Percentiles rank a stretch among this genome's conserved stretches.
Evolutionary conservation across 2,888 invertebrate species (phyloP).

Genomic region (Spialia ferax): DNA sequence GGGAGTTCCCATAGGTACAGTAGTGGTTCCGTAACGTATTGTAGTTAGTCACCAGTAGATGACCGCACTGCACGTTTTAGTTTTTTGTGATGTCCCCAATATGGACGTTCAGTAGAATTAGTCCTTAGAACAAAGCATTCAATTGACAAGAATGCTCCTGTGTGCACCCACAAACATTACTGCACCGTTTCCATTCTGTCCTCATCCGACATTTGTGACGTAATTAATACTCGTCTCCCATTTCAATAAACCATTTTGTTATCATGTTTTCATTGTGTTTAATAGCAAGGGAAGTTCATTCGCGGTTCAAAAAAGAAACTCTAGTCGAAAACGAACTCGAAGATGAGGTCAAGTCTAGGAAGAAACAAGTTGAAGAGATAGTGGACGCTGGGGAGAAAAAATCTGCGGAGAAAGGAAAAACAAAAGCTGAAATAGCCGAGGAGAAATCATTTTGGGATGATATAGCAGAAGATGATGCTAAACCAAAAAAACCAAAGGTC

Average conservation of each 20-base stretch:
- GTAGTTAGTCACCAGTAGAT: slow-evolving; percentile 44
- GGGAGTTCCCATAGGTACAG: slow-evolving; percentile 51
- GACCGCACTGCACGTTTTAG: slow-evolving; percentile 67
- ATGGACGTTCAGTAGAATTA: slow-evolving; percentile 63
- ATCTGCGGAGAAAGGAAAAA: slow-evolving; percentile 61
- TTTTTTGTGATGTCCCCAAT: slow-evolving; percentile 68
- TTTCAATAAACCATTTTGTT: slow-evolving; percentile 50
- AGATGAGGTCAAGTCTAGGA: slow-evolving; percentile 62
- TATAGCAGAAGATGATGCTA: slow-evolving; percentile 61
- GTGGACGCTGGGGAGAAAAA: slow-evolving; percentile 55
- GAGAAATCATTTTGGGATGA: slow-evolving; percentile 51
- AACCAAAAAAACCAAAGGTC: slow-evolving; percentile 59
- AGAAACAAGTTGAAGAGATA: slow-evolving; percentile 61
- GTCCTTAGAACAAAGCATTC: slow-evolving; percentile 68
- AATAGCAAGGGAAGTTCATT: slow-evolving; percentile 84
- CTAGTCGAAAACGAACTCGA: slow-evolving; percentile 81
- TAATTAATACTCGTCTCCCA: slow-evolving; percentile 58
- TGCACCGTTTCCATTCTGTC: slow-evolving; percentile 50
- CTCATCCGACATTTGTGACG: slow-evolving; percentile 67
- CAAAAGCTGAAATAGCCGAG: slow-evolving; percentile 59
- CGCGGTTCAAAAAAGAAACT: slow-evolving; percentile 79
- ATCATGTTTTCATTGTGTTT: slow-evolving; percentile 61
- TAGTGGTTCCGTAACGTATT: slow-evolving; percentile 70
- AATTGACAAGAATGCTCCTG: slow-evolving; percentile 74
- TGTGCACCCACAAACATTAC: slow-evolving; percentile 57